A percentile compares a stretch with the other conserved stretches of the same genome.
These are phyloP conservation scores for Cryptomyrus ogoouensis DNA, from an alignment of 2,113 vertebrate genomes.

Conservation along the genomic window DNA sequence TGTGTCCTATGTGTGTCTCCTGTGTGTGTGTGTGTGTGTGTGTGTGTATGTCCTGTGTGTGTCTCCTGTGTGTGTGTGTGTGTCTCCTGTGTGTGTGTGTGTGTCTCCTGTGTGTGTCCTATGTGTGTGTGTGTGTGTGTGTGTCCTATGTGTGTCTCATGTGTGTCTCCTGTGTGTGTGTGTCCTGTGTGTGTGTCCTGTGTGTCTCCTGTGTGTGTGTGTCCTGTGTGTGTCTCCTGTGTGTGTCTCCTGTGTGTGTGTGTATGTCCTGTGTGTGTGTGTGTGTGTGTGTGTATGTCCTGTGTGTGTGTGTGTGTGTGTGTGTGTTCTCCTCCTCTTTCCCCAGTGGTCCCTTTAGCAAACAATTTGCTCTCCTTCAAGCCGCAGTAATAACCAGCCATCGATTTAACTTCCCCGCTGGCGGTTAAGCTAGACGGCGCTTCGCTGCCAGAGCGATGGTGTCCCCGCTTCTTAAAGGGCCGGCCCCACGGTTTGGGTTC, in stretches of 20 bases:
- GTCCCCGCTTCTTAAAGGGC: neutral
- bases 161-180: neutral
- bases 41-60: neutral
- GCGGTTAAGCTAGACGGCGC: neutral
- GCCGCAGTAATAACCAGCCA: neutral
- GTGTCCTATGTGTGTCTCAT: too few species aligned
- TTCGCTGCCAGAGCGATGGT: neutral
- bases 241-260: neutral
- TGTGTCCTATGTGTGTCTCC: neutral
- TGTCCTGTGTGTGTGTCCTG: neutral
- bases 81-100: too few species aligned
- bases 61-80: too few species aligned
- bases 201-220: neutral
- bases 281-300: too few species aligned
- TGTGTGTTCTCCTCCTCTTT: neutral
- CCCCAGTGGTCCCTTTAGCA: neutral
- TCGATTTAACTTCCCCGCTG: neutral
- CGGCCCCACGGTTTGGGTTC: neutral
- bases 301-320: too few species aligned
- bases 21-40: neutral
- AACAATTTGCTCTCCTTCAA: neutral
- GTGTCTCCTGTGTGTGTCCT: neutral
- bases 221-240: neutral
- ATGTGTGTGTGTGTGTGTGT: too few species aligned
- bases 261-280: slow-evolving; percentile 8